Evolutionary conservation across 1,140 invertebrate species (phyloP).

Genomic region (Drosophila eugracilis): DNA sequence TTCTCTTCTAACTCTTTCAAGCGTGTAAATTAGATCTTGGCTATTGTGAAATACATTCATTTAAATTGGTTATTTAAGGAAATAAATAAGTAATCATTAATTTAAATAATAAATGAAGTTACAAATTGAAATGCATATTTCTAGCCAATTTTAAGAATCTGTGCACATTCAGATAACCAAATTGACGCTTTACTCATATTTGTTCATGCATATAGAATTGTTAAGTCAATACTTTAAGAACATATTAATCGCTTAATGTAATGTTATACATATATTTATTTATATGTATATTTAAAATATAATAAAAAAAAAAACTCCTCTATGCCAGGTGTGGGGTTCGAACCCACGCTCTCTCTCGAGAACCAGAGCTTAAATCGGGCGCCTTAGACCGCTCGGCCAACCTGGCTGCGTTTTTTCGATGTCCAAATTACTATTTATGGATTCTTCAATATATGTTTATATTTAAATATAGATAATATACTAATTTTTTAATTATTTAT

Average conservation of each 20-base stretch:
- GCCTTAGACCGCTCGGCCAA: constrained; percentile 35
- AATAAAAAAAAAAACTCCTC: neutral
- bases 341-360: constrained; percentile 33
- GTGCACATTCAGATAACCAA: too few relatives aligned
- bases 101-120: neutral
- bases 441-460: too few relatives aligned
- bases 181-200: too few relatives aligned
- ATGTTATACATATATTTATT: too few relatives aligned
- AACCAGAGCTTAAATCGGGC: constrained; percentile 36
- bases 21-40: neutral
- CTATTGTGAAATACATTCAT: neutral
- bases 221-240: too few relatives aligned
- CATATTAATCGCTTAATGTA: too few relatives aligned
- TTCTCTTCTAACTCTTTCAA: neutral
- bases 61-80: neutral
- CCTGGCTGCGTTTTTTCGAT: neutral
- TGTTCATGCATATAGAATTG: too few relatives aligned
- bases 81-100: neutral
- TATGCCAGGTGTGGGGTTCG: constrained; percentile 32
- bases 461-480: too few relatives aligned
- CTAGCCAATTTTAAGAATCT: too few relatives aligned
- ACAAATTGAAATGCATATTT: neutral
- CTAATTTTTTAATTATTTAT: too few relatives aligned
- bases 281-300: neutral
- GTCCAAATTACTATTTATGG: neutral